These are phyloP conservation scores for Arenaria interpres DNA, from an alignment of 2,113 vertebrate genomes.

Conservation along the genomic window DNA sequence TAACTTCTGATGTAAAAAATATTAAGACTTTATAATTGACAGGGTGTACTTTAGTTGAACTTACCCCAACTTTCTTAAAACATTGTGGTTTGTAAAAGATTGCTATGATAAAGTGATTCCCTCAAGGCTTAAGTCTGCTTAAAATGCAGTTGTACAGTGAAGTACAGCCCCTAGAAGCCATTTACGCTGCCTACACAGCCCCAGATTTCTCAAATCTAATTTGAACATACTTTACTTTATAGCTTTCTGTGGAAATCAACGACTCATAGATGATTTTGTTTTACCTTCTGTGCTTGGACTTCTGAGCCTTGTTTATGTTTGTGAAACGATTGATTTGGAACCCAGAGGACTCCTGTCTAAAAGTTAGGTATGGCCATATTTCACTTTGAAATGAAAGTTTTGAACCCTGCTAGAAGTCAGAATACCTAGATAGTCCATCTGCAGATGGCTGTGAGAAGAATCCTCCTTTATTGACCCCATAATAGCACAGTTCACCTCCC, in stretches of 20 bases:
- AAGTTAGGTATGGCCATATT: background rate
- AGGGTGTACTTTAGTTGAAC: background rate
- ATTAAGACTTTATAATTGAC: background rate
- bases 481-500: background rate
- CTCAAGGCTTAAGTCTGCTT: background rate
- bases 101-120: background rate
- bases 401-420: background rate
- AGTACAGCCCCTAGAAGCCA: background rate
- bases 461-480: background rate
- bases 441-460: background rate
- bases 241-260: background rate
- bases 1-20: background rate
- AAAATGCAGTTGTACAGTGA: background rate
- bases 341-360: background rate
- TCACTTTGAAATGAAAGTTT: background rate
- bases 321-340: background rate
- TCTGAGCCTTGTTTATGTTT: background rate
- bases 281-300: background rate
- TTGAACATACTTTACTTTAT: background rate
- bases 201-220: background rate
- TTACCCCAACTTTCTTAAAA: background rate
- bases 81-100: background rate
- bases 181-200: background rate
- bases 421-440: background rate
- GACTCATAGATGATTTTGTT: background rate